Evolutionary conservation across 2,888 invertebrate species (phyloP).

Genomic region (Tryphoninae sp.): DNA sequence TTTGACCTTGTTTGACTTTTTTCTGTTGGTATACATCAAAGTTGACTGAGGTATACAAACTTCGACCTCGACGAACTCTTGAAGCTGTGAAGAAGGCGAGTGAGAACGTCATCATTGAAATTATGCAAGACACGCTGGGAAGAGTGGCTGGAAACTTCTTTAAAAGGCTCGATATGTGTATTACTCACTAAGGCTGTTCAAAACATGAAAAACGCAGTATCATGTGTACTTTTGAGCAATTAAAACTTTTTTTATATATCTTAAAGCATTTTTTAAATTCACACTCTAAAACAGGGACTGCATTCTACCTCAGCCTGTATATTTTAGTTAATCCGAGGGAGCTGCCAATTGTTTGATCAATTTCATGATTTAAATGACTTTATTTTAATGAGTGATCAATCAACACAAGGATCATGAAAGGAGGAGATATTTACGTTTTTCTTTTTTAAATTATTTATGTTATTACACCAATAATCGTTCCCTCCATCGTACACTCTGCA

Average conservation of each 20-base stretch:
- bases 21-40: not conserved
- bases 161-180: no score
- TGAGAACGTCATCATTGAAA: no score
- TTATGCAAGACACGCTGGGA: no score
- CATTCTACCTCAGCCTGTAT: no score
- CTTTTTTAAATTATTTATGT: conserved; percentile 67
- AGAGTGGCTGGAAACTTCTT: no score
- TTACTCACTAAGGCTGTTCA: no score
- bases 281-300: no score
- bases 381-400: conserved; percentile 66
- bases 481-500: conserved; percentile 57
- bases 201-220: no score
- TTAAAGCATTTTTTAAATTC: no score
- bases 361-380: conserved; percentile 65
- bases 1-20: not conserved
- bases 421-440: conserved; percentile 62
- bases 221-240: no score
- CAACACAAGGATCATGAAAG: not conserved
- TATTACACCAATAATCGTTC: conserved; percentile 59
- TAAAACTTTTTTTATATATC: no score
- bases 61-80: not conserved
- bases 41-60: not conserved
- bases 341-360: conserved; percentile 40
- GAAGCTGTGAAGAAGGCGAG: not conserved
- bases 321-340: not conserved